Percentiles rank a stretch among this genome's conserved stretches.
Conservation (phyloP, 2,888 invertebrate species). For the Drosophila atripex region DNA sequence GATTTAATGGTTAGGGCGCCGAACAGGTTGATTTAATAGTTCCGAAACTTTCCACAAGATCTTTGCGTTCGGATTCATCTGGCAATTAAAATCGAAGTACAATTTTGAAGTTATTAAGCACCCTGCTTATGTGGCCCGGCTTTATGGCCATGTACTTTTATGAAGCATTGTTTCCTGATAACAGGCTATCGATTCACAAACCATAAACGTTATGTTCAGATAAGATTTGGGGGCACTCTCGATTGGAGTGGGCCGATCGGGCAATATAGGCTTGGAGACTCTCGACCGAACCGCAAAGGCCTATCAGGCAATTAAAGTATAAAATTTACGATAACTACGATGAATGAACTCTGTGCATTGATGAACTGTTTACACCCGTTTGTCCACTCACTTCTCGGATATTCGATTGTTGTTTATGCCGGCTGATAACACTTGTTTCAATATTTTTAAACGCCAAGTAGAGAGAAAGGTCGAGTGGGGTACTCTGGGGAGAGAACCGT, state of each 20-base stretch:
- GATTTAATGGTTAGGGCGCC: background rate
- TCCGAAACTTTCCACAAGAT: slow-evolving; percentile 26
- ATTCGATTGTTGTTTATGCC: slow-evolving; percentile 23
- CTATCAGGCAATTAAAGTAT: slow-evolving; percentile 1
- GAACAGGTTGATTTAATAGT: slow-evolving; percentile 14
- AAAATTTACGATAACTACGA: slow-evolving; percentile 8
- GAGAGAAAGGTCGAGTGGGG: slow-evolving; percentile 12
- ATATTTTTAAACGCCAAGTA: slow-evolving; percentile 30
- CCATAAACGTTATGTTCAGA: slow-evolving; percentile 43
- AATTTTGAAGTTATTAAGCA: background rate
- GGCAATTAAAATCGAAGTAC: background rate
- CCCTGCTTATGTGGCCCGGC: background rate
- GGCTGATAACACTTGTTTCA: slow-evolving; percentile 54
- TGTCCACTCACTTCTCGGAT: slow-evolving; percentile 27
- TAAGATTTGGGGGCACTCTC: slow-evolving; percentile 34
- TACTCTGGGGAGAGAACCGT: background rate
- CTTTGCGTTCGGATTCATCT: slow-evolving; percentile 2
- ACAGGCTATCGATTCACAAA: slow-evolving; percentile 31
- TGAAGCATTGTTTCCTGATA: slow-evolving; percentile 25
- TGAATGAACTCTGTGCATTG: slow-evolving; percentile 3
- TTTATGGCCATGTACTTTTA: slow-evolving; percentile 26
- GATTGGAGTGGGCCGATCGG: slow-evolving; percentile 17
- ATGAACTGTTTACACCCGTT: slow-evolving; percentile 4
- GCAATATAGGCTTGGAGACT: slow-evolving; percentile 20
- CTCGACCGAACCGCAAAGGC: slow-evolving; percentile 6